These are phyloP conservation scores for Polyodon spathula DNA, from an alignment of 2,113 vertebrate species.

Conservation along the genomic window DNA sequence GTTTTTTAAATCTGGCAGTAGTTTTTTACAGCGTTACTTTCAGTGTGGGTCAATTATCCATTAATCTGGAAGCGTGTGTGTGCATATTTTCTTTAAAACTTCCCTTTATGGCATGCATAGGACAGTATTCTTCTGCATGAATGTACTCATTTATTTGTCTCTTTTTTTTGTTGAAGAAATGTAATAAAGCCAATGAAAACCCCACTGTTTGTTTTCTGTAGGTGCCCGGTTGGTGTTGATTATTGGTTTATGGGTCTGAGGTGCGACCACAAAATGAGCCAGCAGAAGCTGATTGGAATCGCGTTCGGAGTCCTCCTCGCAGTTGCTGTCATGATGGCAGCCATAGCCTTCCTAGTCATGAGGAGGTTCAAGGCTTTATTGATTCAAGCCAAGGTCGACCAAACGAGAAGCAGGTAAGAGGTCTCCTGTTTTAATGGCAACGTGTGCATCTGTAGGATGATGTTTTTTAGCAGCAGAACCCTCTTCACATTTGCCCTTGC, in stretches of 20 bases:
- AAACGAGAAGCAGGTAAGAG: slow-evolving; percentile 84
- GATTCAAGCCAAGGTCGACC: slow-evolving; percentile 71
- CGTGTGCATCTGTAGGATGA: too few species aligned
- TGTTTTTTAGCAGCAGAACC: too few species aligned
- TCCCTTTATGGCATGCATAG: too few species aligned
- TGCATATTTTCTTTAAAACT: too few species aligned
- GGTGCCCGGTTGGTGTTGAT: slow-evolving; percentile 71
- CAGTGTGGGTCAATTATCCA: too few species aligned
- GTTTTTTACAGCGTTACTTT: too few species aligned
- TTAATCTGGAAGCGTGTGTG: too few species aligned
- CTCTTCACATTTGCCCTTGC: too few species aligned
- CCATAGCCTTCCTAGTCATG: slow-evolving; percentile 50
- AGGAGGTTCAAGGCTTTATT: slow-evolving; percentile 64
- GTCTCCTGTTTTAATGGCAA: too few species aligned
- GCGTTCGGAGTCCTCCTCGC: slow-evolving; percentile 57
- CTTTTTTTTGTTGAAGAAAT: neutral
- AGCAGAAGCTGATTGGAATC: slow-evolving; percentile 50
- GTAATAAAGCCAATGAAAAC: slow-evolving; percentile 1
- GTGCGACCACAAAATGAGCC: slow-evolving; percentile 71
- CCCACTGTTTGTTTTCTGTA: slow-evolving; percentile 17
- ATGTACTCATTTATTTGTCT: neutral
- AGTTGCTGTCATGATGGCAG: slow-evolving; percentile 42
- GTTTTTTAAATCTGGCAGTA: too few species aligned
- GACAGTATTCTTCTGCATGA: too few species aligned
- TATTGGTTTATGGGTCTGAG: slow-evolving; percentile 78